Conservation (phyloP, 2,888 invertebrate genomes). For the Diplazon laetatorius region DNA sequence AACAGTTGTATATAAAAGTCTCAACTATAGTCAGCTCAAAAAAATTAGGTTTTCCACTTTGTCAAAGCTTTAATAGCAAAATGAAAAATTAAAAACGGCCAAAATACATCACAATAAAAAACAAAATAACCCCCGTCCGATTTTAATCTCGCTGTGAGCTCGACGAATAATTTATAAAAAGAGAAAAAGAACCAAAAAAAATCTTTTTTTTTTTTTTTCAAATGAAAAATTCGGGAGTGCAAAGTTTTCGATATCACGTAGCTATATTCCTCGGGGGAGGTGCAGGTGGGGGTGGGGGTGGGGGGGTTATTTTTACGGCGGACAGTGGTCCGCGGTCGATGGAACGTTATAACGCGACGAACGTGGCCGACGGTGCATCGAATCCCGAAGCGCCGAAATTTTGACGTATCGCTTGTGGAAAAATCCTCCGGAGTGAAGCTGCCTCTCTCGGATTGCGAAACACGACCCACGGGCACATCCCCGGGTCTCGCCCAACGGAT, state of each 20-base stretch:
- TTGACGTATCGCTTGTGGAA: conserved; percentile 58
- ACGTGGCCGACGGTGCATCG: conserved; percentile 43
- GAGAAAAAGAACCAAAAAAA: not conserved
- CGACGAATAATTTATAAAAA: too few species aligned
- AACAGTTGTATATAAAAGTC: too few species aligned
- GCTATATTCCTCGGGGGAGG: not conserved
- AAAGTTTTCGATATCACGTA: conserved; percentile 15
- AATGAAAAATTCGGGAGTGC: conserved; percentile 22
- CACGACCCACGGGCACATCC: conserved; percentile 61
- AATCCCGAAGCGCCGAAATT: conserved; percentile 61
- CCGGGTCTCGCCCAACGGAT: conserved; percentile 62
- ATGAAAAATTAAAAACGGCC: too few species aligned
- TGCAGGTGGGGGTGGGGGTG: too few species aligned
- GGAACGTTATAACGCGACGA: not conserved
- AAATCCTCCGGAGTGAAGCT: conserved; percentile 49
- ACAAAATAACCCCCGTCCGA: too few species aligned
- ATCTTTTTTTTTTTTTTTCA: not conserved
- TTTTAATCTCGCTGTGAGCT: too few species aligned
- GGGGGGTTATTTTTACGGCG: conserved; percentile 45
- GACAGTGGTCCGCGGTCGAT: not conserved
- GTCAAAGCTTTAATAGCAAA: too few species aligned
- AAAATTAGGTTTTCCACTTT: too few species aligned
- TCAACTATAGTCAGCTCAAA: too few species aligned
- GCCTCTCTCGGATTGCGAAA: conserved; percentile 44
- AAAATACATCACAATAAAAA: too few species aligned